Conservation (phyloP, 2,113 vertebrate genomes). For the Hyla sarda region DNA sequence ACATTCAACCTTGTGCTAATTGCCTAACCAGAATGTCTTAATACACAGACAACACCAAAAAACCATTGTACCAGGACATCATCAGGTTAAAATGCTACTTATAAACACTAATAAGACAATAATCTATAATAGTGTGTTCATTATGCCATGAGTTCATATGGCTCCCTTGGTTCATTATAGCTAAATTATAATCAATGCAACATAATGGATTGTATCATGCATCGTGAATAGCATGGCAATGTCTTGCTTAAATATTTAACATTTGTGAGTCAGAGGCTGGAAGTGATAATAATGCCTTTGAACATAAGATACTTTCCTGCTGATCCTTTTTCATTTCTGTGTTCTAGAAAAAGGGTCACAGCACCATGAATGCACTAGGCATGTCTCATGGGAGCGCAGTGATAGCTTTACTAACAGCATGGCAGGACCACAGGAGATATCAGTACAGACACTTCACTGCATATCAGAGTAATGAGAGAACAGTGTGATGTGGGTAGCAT, state of each 20-base stretch:
- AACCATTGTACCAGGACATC: not conserved
- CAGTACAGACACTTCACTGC: constrained; percentile 37
- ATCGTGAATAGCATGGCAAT: constrained; percentile 33
- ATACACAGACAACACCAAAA: constrained; percentile 22
- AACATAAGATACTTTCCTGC: constrained; percentile 31
- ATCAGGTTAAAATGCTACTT: constrained; percentile 40
- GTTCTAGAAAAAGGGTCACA: constrained; percentile 1
- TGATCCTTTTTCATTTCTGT: constrained; percentile 36
- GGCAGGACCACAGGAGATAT: constrained; percentile 42
- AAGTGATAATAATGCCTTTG: constrained; percentile 31
- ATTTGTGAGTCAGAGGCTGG: constrained; percentile 17
- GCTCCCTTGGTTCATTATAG: constrained; percentile 44
- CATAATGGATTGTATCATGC: constrained; percentile 3
- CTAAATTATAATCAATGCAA: constrained; percentile 33
- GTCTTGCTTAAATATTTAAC: constrained; percentile 43
- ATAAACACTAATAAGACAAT: constrained; percentile 51
- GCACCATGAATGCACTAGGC: constrained; percentile 14
- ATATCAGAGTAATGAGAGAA: constrained; percentile 33
- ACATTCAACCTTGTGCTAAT: constrained; percentile 47
- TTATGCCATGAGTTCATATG: constrained; percentile 22
- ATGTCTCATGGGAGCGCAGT: constrained; percentile 23
- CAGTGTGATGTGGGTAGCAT: constrained; percentile 1
- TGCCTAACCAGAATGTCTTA: not conserved
- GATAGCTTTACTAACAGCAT: constrained; percentile 45
- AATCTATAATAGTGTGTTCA: constrained; percentile 45